Conservation (phyloP, 2,888 invertebrate species). For the Latheticus oryzae region DNA sequence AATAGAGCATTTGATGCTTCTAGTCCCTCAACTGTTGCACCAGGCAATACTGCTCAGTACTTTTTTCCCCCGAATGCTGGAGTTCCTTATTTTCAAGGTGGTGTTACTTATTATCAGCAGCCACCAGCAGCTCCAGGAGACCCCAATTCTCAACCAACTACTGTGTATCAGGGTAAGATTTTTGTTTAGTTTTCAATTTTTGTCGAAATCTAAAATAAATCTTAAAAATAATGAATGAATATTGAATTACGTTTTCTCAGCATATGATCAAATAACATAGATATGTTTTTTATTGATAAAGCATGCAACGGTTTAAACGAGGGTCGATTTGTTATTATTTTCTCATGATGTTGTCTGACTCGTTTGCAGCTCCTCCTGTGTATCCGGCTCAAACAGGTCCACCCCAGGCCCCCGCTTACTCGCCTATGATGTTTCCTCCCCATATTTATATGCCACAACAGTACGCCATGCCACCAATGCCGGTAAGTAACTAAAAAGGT, state of each 20-base stretch:
- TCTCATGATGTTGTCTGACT: no score
- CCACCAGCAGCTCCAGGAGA: slow-evolving; percentile 54
- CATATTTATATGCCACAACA: slow-evolving; percentile 66
- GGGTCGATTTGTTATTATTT: no score
- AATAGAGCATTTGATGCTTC: slow-evolving; percentile 69
- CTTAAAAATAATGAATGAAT: no score
- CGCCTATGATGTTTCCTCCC: slow-evolving; percentile 64
- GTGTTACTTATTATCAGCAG: slow-evolving; percentile 62
- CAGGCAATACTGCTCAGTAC: slow-evolving; percentile 63
- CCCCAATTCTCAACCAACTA: slow-evolving; percentile 58
- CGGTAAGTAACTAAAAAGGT: slow-evolving; percentile 59
- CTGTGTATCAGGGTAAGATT: slow-evolving; percentile 62
- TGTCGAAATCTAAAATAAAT: no score
- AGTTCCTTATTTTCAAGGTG: slow-evolving; percentile 63
- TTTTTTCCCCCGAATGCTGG: slow-evolving; percentile 63
- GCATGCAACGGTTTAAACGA: no score
- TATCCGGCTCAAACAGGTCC: slow-evolving; percentile 63
- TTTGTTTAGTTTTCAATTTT: no score
- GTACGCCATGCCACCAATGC: slow-evolving; percentile 65
- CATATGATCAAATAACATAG: no score
- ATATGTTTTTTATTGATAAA: neutral
- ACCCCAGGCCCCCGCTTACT: slow-evolving; percentile 62
- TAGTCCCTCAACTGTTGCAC: slow-evolving; percentile 68
- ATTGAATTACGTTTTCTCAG: slow-evolving; percentile 1
- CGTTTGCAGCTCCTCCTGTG: slow-evolving; percentile 59